Conservation (phyloP, 2,113 vertebrate species). For the Zeus faber region DNA sequence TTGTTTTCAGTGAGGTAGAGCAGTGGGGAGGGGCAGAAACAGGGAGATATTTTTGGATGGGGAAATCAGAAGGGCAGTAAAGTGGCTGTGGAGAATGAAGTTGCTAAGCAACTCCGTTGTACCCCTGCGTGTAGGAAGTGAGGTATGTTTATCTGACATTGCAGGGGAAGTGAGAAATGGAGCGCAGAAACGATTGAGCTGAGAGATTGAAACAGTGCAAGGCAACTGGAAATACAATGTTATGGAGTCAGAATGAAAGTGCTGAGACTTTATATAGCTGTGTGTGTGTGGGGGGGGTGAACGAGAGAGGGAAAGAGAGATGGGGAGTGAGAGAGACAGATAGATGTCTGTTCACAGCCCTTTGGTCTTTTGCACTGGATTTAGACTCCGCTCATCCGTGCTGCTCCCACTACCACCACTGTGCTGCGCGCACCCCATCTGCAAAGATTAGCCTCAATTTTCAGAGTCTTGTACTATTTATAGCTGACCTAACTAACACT, state of each 20-base stretch:
- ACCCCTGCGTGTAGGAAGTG: slow-evolving; percentile 17
- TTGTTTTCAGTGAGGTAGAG: too few relatives aligned
- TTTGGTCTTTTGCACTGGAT: slow-evolving; percentile 17
- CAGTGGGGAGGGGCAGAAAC: too few relatives aligned
- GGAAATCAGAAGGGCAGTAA: slow-evolving; percentile 13
- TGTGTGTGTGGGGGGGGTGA: slow-evolving; percentile 11
- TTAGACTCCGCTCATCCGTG: slow-evolving; percentile 33
- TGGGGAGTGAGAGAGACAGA: background rate
- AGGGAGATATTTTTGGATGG: too few relatives aligned
- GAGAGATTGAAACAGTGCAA: too few relatives aligned
- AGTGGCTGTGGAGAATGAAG: slow-evolving; percentile 35
- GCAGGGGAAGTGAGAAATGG: slow-evolving; percentile 27
- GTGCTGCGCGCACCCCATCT: slow-evolving; percentile 56
- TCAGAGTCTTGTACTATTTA: slow-evolving; percentile 64
- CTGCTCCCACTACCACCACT: slow-evolving; percentile 31
- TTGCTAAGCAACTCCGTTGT: slow-evolving; percentile 62
- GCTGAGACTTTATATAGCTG: too few relatives aligned
- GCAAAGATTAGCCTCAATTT: slow-evolving; percentile 67
- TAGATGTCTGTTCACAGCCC: slow-evolving; percentile 4
- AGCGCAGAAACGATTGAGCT: slow-evolving; percentile 18
- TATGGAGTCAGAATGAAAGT: slow-evolving; percentile 20
- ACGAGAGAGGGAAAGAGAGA: slow-evolving; percentile 9
- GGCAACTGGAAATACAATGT: too few relatives aligned
- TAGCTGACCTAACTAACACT: slow-evolving; percentile 70
- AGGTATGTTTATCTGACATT: slow-evolving; percentile 29